A percentile compares a stretch with the other conserved stretches of the same genome.
Evolutionary conservation across 2,797 vertebrate genomes (phyloP).

Genomic region (Nothura maculosa): DNA sequence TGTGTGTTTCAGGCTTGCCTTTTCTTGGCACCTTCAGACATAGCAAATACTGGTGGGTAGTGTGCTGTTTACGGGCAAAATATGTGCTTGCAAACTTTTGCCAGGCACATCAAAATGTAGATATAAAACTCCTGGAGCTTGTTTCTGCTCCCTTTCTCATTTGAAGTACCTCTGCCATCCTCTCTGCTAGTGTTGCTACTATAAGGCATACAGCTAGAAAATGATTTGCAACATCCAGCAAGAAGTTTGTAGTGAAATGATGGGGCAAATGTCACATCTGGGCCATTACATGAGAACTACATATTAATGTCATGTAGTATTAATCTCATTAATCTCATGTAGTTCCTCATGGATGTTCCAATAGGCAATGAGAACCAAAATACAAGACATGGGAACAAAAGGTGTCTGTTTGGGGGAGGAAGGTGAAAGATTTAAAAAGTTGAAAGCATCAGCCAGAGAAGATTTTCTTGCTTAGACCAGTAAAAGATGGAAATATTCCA

Average conservation of each 20-base stretch:
- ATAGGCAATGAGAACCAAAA: not conserved
- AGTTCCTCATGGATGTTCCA: not conserved
- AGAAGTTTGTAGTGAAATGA: not conserved
- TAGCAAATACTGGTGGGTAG: conserved; percentile 17
- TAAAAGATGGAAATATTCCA: not conserved
- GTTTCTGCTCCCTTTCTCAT: not conserved
- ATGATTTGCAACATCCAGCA: not conserved
- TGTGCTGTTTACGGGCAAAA: conserved; percentile 29
- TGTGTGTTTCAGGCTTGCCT: conserved; percentile 19
- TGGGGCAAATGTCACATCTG: not conserved
- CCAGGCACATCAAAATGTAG: conserved; percentile 1
- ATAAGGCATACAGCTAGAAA: not conserved
- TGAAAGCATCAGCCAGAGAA: not conserved
- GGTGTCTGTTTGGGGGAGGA: not conserved
- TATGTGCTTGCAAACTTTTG: conserved; percentile 7
- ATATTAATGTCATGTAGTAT: no score
- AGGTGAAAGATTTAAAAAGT: not conserved
- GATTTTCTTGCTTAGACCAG: not conserved
- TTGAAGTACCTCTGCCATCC: not conserved
- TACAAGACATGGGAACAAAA: not conserved
- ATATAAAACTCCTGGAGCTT: not conserved
- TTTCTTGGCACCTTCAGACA: conserved; percentile 37
- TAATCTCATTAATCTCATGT: not conserved
- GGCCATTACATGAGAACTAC: not conserved
- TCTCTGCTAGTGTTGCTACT: fast-evolving